Evolutionary conservation across 2,113 vertebrate species (phyloP).

Genomic region (Phaethornis superciliosus): DNA sequence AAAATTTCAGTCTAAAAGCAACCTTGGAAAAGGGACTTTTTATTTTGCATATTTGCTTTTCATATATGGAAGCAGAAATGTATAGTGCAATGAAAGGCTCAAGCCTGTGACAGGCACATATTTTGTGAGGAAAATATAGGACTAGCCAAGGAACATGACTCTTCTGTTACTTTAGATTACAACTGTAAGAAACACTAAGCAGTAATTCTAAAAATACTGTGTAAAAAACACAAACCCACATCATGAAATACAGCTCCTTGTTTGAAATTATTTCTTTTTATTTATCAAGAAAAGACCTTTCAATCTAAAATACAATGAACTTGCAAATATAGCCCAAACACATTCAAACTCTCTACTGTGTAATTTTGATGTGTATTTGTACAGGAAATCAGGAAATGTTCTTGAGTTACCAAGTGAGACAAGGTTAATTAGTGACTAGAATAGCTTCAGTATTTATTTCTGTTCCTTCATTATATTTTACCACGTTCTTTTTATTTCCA

Average conservation of each 20-base stretch:
- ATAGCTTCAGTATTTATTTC: conserved; percentile 38
- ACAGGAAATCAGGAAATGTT: conserved; percentile 41
- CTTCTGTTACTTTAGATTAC: neutral
- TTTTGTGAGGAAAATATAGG: neutral
- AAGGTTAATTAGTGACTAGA: conserved; percentile 57
- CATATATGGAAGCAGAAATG: neutral
- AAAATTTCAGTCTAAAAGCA: neutral
- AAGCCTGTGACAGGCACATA: neutral
- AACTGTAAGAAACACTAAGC: neutral
- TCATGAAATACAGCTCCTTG: neutral
- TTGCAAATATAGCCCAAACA: conserved; percentile 26
- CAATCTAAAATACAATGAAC: conserved; percentile 13
- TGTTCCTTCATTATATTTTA: neutral
- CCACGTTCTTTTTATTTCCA: neutral
- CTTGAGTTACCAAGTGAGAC: conserved; percentile 41
- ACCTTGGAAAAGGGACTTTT: neutral
- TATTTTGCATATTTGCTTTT: neutral
- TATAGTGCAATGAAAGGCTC: neutral
- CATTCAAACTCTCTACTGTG: neutral
- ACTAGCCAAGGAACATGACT: neutral
- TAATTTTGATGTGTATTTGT: conserved; percentile 28
- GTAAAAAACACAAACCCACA: neutral
- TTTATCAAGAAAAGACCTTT: conserved; percentile 26
- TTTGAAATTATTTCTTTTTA: conserved; percentile 16
- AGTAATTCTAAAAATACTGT: neutral